Evolutionary conservation across 2,888 invertebrate species (phyloP), one percentile per base, ranked within the genome.

Genomic region (Barypeithes pellucidus): DNA sequence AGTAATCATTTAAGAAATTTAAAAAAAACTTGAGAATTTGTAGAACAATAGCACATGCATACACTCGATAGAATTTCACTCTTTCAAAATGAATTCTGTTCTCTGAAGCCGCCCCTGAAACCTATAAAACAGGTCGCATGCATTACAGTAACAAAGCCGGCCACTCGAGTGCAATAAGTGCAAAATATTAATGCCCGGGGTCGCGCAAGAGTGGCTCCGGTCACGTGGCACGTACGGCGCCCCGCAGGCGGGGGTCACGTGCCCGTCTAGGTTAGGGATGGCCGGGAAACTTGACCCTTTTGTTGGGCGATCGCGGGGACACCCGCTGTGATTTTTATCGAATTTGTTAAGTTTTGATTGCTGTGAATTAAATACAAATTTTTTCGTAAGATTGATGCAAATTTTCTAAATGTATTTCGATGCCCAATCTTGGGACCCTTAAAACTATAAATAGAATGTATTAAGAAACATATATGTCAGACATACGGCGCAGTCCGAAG

Each of bases 111-210:
- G 29, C 0, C 54, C 16, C 54, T 54, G 54, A 2, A 52, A 24
- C n/a, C n/a, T 1, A 52, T 54, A 16, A 54, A 52, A 50, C 69
- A 69, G 63, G 72, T 66, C 60, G 71, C 71, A 65, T 65, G 71
- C 57, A 16, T 18, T 67, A 65, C 43, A 60, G 59, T 45, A 68
- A 73, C 67, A 73, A 68, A 68, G 63, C 60, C 16, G 66, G 73
- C 66, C 66, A 69, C 62, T 65, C 73, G 73, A 65, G 69, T 61
- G 66, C 36, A 73, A 47, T 67, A 71, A 75, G 71, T 71, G 75
- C 71, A 67, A 75, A 75, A 75, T 75, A 72, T 75, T 69, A 75
- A 75, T 75, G 67, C 66, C 62, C 74, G 61, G 70, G 67, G 75
- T 75, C 71, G 62, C 63, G 75, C 66, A 59, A 45, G 75, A 75